phyloP scores from a whole-genome alignment of 1,140 invertebrate species.

The Caerostris extrusa region DNA sequence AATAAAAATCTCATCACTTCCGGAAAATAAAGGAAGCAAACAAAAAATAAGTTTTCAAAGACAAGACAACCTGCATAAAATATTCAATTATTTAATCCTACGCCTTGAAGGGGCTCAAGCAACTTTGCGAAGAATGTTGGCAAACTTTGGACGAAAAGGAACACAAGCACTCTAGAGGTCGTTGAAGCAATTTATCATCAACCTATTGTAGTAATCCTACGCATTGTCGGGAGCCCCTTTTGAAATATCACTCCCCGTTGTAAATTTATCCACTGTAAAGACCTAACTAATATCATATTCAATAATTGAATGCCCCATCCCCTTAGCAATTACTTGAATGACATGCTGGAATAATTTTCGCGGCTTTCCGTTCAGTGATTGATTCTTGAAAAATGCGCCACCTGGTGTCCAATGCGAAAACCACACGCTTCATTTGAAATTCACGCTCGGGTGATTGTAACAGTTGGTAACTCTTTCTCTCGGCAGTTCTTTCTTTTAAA shows the following conservation, averaged over 20 bases:
- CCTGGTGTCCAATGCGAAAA: neutral
- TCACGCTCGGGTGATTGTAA: neutral
- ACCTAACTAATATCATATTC: conserved; percentile 11
- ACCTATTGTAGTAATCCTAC: neutral
- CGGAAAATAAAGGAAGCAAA: neutral
- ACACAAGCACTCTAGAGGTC: neutral
- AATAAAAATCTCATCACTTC: no score
- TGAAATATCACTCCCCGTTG: neutral
- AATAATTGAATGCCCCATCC: conserved; percentile 3
- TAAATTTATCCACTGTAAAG: conserved; percentile 9
- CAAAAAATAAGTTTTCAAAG: neutral
- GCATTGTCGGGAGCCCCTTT: neutral
- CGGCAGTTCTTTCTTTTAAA: neutral
- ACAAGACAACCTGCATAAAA: neutral
- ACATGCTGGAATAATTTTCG: neutral
- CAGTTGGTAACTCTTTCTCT: neutral
- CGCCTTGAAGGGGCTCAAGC: neutral
- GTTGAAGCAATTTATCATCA: conserved; percentile 10
- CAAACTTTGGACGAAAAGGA: neutral
- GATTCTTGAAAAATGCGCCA: conserved; percentile 18
- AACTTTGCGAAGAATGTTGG: neutral
- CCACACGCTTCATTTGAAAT: conserved; percentile 25
- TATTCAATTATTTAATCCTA: neutral
- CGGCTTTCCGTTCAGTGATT: conserved; percentile 5
- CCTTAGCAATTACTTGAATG: neutral